Evolutionary conservation across 2,113 vertebrate genomes (phyloP), one percentile per base, ranked within the genome.

Genomic region (Cacatua alba): DNA sequence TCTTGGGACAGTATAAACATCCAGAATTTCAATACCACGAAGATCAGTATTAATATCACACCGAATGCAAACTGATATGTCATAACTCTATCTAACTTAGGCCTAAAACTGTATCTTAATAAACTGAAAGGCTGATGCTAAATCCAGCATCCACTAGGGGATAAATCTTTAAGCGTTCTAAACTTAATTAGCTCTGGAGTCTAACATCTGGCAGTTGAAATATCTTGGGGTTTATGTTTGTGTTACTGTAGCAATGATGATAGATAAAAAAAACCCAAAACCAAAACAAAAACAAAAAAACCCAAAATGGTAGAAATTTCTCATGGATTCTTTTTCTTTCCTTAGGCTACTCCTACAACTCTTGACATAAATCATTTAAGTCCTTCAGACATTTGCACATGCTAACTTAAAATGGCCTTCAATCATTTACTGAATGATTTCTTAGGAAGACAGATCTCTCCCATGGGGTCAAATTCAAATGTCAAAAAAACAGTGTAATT

Each of bases 341-440:
- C 74, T 92, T 84, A 64, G 33, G 46, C 43, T 72, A 90, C 51
- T 89, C 20, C 44, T 88, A 11, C 11, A 88, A 84, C 4, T 88
- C 31, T 51, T 33, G 31, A 46, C 53, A 52, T 77, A 96, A 97
- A 95, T 93, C 49, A 95, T 82, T 90, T 67, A 87, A 92, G 48
- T 91, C 6, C 64, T 89, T 95, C 86, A 92, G 64, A 93, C 43
- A 92, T 75, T 33, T 78, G 29, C 65, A 92, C 6, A 5, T 83
- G 70, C 46, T 93, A 88, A 95, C 88, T 93, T 51, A 96, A 80
- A 80, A 96, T 82, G 57, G 39, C 39, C 62, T 98, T 93, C 89
- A 94, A 59, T 79, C 55, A 88, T 84, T 63, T 84, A 94, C 63
- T 91, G 92, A 96, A 72, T 75, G 11, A 92, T 51, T 86, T 92